Conservation (phyloP, 2,888 invertebrate genomes). For the Coelinius sp. region DNA sequence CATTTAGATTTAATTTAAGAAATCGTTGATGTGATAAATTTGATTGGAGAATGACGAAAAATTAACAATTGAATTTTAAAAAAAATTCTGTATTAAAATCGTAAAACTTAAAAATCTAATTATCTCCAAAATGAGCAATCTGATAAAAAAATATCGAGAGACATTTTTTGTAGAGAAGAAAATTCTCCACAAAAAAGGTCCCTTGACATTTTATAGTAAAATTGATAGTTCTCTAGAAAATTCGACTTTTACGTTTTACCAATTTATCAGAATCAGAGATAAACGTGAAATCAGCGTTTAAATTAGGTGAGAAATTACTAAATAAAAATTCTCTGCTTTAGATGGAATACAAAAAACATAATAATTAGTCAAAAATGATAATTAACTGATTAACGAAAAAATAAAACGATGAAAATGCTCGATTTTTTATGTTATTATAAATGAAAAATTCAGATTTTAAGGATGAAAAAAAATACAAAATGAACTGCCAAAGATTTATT, state of each 20-base stretch:
- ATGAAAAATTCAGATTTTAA: neutral
- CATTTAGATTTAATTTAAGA: conserved; percentile 44
- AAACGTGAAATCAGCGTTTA: neutral
- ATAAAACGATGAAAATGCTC: neutral
- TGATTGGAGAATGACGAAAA: conserved; percentile 33
- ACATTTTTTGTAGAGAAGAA: neutral
- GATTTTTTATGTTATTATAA: conserved; percentile 1
- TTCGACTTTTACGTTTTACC: neutral
- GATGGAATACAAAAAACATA: neutral
- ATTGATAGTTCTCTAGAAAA: neutral
- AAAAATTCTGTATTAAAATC: neutral
- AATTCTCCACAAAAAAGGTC: neutral
- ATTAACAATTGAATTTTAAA: conserved; percentile 2
- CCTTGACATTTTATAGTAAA: neutral
- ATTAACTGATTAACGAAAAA: neutral
- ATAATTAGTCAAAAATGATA: neutral
- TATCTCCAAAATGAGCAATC: neutral
- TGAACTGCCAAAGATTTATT: conserved; percentile 38
- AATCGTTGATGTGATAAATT: conserved; percentile 45
- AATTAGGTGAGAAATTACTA: neutral
- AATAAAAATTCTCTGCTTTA: neutral
- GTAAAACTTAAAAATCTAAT: neutral
- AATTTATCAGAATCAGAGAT: neutral
- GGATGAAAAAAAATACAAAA: neutral
- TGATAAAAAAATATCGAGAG: neutral